phyloP scores from a whole-genome alignment of 2,888 invertebrate species.

The Chaetogeoica ovagalla region DNA sequence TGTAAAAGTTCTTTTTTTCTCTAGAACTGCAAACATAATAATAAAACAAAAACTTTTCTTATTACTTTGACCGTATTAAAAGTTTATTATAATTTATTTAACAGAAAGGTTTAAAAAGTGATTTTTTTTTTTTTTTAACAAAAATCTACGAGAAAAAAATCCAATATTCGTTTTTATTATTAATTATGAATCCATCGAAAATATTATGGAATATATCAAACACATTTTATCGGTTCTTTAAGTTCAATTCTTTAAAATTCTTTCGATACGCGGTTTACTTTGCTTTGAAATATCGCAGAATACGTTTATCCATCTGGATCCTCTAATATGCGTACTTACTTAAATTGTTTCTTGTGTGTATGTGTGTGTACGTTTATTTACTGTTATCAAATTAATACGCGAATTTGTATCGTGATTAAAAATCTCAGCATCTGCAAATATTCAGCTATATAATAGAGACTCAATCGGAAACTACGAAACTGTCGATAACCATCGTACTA shows the following conservation, averaged over 20 bases:
- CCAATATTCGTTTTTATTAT: slow-evolving; percentile 13
- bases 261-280: too few relatives aligned
- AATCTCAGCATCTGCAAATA: too few relatives aligned
- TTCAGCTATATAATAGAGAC: too few relatives aligned
- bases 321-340: too few relatives aligned
- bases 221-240: background rate
- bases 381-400: too few relatives aligned
- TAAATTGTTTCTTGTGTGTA: too few relatives aligned
- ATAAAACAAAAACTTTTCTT: slow-evolving; percentile 43
- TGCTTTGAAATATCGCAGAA: too few relatives aligned
- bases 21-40: slow-evolving; percentile 27
- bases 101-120: slow-evolving; percentile 37
- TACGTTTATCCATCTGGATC: too few relatives aligned
- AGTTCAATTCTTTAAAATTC: background rate
- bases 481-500: too few relatives aligned
- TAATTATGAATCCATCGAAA: background rate
- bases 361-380: too few relatives aligned
- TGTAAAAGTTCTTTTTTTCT: slow-evolving; percentile 37
- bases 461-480: too few relatives aligned
- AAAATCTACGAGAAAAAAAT: slow-evolving; percentile 12
- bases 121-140: background rate
- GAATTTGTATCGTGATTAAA: too few relatives aligned
- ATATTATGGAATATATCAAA: background rate
- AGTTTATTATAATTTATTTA: slow-evolving; percentile 46
- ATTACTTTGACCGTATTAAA: slow-evolving; percentile 35